Conservation (phyloP, 2,797 vertebrate species). For the Melanitta fusca region DNA sequence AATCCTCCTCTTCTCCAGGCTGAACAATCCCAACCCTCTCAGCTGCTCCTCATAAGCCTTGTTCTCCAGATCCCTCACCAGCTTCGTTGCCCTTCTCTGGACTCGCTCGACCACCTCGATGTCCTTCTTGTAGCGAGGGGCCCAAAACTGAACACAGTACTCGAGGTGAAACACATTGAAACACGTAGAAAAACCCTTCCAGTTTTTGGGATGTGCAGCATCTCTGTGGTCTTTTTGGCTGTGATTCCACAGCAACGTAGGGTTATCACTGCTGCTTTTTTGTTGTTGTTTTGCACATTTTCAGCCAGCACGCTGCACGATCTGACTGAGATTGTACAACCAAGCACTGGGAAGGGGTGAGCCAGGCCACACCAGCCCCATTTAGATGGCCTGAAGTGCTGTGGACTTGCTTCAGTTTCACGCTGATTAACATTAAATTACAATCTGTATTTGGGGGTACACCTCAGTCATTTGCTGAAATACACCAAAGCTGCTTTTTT, state of each 20-base stretch:
- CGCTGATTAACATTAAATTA: fast-evolving
- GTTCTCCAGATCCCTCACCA: no score
- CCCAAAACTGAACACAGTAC: no score
- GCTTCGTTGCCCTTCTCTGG: no score
- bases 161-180: no score
- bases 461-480: fast-evolving
- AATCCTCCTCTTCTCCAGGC: no score
- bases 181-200: not conserved
- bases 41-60: no score
- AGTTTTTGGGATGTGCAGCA: fast-evolving
- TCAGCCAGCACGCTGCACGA: fast-evolving
- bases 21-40: no score
- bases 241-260: fast-evolving
- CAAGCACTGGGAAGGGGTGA: not conserved
- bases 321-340: not conserved
- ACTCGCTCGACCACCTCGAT: fast-evolving
- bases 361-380: fast-evolving
- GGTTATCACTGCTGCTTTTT: fast-evolving
- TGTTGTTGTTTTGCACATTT: not conserved
- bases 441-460: fast-evolving
- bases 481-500: not conserved
- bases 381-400: not conserved
- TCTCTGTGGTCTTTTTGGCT: no score
- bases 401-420: not conserved
- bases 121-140: no score